Evolutionary conservation across 92 coral and sea anemone species (phyloP).

Genomic region (Palythoa caribaeorum): DNA sequence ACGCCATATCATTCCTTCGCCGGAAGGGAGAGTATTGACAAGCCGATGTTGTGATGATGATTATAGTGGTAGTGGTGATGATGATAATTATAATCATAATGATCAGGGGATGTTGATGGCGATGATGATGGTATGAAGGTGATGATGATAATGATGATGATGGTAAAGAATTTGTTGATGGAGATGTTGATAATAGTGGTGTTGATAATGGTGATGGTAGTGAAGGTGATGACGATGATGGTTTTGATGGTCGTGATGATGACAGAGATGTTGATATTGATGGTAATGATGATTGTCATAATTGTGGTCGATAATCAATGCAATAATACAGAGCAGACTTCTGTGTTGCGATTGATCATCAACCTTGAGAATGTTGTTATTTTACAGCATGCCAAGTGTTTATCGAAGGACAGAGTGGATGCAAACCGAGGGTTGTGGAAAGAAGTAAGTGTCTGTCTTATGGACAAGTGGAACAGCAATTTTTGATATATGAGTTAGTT

Average conservation of each 20-base stretch:
- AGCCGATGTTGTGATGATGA: background rate
- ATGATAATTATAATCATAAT: too few relatives aligned
- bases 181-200: background rate
- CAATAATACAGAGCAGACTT: too few relatives aligned
- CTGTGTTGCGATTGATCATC: background rate
- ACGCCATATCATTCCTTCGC: too few relatives aligned
- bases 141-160: too few relatives aligned
- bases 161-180: too few relatives aligned
- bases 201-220: background rate
- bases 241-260: background rate
- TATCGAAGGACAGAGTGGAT: slow-evolving; percentile 78
- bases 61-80: too few relatives aligned
- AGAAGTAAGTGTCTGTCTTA: slow-evolving; percentile 58
- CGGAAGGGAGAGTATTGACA: too few relatives aligned
- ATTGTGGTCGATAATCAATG: background rate
- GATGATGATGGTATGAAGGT: too few relatives aligned
- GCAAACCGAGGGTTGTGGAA: slow-evolving; percentile 78
- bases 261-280: background rate
- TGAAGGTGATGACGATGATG: background rate
- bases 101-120: too few relatives aligned
- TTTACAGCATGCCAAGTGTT: slow-evolving; percentile 71
- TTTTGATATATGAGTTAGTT: background rate
- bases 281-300: background rate
- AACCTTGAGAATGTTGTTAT: background rate
- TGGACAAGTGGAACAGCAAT: background rate